These are phyloP conservation scores for Pocillopora damicornis DNA, from an alignment of 64 coral and sea anemone genomes.

Conservation along the genomic window DNA sequence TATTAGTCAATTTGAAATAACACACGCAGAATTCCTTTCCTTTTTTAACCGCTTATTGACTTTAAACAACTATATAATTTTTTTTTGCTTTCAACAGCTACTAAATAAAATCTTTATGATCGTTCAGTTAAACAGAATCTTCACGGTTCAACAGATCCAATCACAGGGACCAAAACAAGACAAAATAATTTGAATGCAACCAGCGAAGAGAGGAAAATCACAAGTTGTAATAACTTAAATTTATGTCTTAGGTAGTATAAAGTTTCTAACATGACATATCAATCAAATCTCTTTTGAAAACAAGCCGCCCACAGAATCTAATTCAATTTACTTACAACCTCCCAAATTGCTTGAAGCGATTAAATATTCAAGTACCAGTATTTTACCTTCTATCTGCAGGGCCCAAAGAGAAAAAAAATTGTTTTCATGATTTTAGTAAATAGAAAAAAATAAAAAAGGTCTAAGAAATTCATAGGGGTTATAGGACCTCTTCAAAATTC, in stretches of 20 bases:
- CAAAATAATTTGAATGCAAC: not conserved
- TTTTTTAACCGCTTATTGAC: not conserved
- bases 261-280: not conserved
- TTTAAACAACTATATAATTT: not conserved
- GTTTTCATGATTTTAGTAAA: not conserved
- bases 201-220: not conserved
- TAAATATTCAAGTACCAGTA: conserved; percentile 37
- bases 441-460: not conserved
- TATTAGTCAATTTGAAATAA: not conserved
- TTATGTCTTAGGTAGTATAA: not conserved
- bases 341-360: not conserved
- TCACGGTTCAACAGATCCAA: conserved; percentile 5
- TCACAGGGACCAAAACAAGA: not conserved
- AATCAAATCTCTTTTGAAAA: not conserved
- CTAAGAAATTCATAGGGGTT: too few species aligned
- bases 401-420: not conserved
- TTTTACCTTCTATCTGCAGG: not conserved
- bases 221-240: not conserved
- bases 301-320: not conserved
- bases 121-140: not conserved
- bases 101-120: not conserved
- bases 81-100: not conserved
- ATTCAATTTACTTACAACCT: not conserved
- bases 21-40: too few species aligned
- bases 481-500: not conserved